Conservation (phyloP, 2,113 vertebrate genomes). For the Macrotus californicus region DNA sequence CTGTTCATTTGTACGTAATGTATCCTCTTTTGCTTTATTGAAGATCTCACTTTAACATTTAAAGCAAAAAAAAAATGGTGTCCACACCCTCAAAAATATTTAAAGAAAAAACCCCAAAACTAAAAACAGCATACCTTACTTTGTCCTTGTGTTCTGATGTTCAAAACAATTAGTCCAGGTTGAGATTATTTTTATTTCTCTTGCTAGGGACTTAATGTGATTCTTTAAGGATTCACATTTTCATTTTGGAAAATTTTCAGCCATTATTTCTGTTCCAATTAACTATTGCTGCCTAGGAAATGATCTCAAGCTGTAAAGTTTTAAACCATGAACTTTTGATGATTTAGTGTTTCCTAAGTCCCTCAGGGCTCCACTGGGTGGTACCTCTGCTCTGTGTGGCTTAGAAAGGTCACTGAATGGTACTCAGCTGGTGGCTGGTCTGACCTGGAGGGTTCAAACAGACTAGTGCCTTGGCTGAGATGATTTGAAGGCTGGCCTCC, state of each 20-base stretch:
- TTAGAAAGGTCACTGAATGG: neutral
- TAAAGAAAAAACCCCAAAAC: neutral
- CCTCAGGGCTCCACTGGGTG: neutral
- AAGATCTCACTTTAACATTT: neutral
- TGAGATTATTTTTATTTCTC: neutral
- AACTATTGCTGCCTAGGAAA: neutral
- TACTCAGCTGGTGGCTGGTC: neutral
- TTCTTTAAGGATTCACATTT: neutral
- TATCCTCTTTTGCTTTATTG: neutral
- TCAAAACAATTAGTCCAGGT: neutral
- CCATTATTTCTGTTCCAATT: neutral
- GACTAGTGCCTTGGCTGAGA: neutral
- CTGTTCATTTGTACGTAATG: neutral
- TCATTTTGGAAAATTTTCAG: neutral
- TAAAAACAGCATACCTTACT: neutral
- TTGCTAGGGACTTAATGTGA: neutral
- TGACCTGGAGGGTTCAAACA: neutral
- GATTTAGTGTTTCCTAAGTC: neutral
- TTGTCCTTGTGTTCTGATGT: neutral
- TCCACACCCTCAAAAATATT: neutral
- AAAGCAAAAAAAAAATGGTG: neutral
- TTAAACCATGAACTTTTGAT: neutral
- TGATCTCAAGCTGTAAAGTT: neutral
- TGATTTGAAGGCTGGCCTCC: neutral
- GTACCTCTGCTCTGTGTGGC: neutral